Evolutionary conservation across 2,113 vertebrate genomes (phyloP).

Genomic region (Sturnira hondurensis): DNA sequence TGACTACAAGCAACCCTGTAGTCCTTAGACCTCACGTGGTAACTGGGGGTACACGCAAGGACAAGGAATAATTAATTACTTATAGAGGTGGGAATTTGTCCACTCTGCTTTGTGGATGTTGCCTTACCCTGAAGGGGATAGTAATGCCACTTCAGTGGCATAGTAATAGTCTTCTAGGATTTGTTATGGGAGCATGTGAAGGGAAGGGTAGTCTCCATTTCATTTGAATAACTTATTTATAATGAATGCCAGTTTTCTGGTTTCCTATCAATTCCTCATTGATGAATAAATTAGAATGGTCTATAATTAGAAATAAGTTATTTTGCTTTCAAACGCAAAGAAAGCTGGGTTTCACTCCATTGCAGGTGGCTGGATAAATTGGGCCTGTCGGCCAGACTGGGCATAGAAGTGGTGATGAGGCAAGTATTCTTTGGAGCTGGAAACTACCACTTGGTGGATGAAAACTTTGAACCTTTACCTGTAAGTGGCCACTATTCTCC

Average conservation of each 20-base stretch:
- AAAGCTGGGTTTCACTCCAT: not conserved
- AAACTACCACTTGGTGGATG: slow-evolving; percentile 91
- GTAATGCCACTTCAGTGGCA: no score
- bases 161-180: not conserved
- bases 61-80: not conserved
- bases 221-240: not conserved
- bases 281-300: not conserved
- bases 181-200: not conserved
- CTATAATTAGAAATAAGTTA: not conserved
- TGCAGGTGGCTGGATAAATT: slow-evolving; percentile 97
- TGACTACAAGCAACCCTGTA: not conserved
- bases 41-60: not conserved
- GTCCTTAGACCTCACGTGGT: not conserved
- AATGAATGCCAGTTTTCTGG: not conserved
- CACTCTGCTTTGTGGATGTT: not conserved
- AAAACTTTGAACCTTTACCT: slow-evolving; percentile 90
- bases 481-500: slow-evolving; percentile 77
- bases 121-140: not conserved
- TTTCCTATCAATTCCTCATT: not conserved
- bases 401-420: slow-evolving; percentile 93
- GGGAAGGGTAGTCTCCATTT: not conserved
- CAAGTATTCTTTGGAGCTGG: slow-evolving; percentile 93
- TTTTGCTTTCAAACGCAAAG: slow-evolving; percentile 38
- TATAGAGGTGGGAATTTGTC: not conserved
- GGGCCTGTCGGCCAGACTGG: slow-evolving; percentile 87